phyloP scores from a whole-genome alignment of 1,140 invertebrate species.

The Brachionus calyciflorus region DNA sequence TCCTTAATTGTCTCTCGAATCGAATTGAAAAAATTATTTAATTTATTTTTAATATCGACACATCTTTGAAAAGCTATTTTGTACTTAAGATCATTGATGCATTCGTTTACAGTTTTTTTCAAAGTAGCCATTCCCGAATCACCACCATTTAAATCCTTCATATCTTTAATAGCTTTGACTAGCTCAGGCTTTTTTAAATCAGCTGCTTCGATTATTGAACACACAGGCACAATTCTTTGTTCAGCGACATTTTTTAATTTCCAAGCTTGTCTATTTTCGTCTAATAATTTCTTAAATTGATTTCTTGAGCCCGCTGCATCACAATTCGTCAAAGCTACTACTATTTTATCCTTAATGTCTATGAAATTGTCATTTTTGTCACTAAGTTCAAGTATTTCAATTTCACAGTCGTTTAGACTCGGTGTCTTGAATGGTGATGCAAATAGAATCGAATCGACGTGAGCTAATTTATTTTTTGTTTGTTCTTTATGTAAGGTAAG shows the following conservation, averaged over 20 bases:
- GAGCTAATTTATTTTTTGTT: neutral
- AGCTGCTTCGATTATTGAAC: neutral
- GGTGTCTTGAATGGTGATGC: neutral
- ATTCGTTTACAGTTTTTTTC: neutral
- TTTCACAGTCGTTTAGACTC: conserved; percentile 5
- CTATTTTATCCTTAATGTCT: neutral
- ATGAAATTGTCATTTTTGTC: conserved; percentile 6
- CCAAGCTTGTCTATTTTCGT: neutral
- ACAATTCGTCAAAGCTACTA: neutral
- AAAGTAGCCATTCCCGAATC: neutral
- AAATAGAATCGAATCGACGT: neutral
- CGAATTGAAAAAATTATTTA: neutral
- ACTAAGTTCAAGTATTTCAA: neutral
- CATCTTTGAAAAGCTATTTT: neutral
- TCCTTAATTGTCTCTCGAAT: conserved; percentile 1
- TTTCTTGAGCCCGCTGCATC: neutral
- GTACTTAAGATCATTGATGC: neutral
- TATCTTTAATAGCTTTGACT: neutral
- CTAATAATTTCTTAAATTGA: neutral
- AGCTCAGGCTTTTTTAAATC: neutral
- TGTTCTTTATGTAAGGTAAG: neutral
- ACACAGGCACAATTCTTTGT: neutral
- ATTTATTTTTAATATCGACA: neutral
- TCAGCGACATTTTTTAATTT: neutral
- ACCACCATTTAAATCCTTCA: conserved; percentile 2